These are phyloP conservation scores for Dasyornis broadbenti DNA, from an alignment of 2,113 vertebrate genomes.

Conservation along the genomic window DNA sequence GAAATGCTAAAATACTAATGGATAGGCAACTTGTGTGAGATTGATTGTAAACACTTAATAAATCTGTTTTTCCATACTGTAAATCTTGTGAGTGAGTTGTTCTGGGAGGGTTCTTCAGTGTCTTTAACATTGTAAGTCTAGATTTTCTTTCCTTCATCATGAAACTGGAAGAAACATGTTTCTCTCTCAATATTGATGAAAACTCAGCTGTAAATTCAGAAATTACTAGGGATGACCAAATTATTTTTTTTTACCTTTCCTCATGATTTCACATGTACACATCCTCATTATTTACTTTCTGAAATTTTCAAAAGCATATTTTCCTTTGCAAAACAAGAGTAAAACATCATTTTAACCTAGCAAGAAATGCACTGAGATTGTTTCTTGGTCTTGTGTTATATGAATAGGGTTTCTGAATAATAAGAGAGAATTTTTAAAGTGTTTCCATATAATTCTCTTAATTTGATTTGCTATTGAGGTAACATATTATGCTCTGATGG, in stretches of 20 bases:
- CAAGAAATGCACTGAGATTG: neutral
- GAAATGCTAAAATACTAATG: neutral
- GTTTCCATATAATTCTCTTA: neutral
- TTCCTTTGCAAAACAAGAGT: neutral
- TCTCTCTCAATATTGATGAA: neutral
- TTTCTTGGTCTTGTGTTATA: neutral
- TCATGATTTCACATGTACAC: neutral
- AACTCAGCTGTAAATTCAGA: neutral
- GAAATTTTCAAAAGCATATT: neutral
- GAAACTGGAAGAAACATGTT: neutral
- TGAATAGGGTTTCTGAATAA: neutral
- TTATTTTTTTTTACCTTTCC: neutral
- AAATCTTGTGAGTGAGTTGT: neutral
- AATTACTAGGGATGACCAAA: neutral
- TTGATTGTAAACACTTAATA: neutral
- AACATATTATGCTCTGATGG: neutral
- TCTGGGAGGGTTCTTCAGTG: neutral
- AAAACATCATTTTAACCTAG: neutral
- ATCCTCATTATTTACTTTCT: neutral
- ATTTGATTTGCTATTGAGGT: neutral
- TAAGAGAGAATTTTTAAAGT: neutral
- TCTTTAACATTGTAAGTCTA: neutral
- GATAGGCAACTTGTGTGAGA: neutral
- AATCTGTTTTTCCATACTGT: neutral
- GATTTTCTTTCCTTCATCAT: neutral